Conservation (phyloP, 53 echinoderm and acorn worm genomes). For the Luidia sarsii region DNA sequence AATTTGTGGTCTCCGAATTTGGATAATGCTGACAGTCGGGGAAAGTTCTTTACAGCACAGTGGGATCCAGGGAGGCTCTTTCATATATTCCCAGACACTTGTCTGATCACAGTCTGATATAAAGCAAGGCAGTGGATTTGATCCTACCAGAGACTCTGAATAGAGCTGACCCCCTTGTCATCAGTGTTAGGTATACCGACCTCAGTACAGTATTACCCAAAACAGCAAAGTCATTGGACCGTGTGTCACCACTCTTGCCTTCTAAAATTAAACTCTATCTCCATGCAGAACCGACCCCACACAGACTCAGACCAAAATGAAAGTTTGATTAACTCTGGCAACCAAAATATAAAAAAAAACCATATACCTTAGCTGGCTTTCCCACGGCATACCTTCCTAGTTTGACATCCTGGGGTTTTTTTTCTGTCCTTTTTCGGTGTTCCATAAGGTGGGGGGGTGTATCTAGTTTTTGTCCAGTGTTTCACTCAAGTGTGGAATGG, state of each 20-base stretch:
- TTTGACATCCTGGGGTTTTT: slow-evolving; percentile 14
- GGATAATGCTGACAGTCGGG: too few species aligned
- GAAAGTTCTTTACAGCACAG: too few species aligned
- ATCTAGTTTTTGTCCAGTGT: background rate
- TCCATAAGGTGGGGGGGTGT: too few species aligned
- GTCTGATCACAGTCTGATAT: too few species aligned
- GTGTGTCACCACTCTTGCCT: background rate
- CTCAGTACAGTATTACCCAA: too few species aligned
- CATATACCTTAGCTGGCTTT: slow-evolving; percentile 17
- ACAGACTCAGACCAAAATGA: slow-evolving; percentile 19
- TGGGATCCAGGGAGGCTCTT: too few species aligned
- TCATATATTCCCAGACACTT: too few species aligned
- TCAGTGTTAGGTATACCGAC: too few species aligned
- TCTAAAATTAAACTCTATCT: slow-evolving; percentile 53
- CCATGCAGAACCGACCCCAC: slow-evolving; percentile 48
- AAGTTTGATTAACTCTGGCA: slow-evolving; percentile 45
- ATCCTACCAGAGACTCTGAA: too few species aligned
- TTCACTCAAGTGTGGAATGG: slow-evolving; percentile 25
- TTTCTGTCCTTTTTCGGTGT: background rate
- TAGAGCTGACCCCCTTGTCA: too few species aligned
- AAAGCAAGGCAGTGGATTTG: too few species aligned
- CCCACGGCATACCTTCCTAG: slow-evolving; percentile 12
- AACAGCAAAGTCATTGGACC: background rate
- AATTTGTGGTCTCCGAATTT: too few species aligned
- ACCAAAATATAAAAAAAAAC: slow-evolving; percentile 29